Base-by-base conservation (phyloP, 2,888 invertebrate species). In the Pristionchus entomophagus region DNA sequence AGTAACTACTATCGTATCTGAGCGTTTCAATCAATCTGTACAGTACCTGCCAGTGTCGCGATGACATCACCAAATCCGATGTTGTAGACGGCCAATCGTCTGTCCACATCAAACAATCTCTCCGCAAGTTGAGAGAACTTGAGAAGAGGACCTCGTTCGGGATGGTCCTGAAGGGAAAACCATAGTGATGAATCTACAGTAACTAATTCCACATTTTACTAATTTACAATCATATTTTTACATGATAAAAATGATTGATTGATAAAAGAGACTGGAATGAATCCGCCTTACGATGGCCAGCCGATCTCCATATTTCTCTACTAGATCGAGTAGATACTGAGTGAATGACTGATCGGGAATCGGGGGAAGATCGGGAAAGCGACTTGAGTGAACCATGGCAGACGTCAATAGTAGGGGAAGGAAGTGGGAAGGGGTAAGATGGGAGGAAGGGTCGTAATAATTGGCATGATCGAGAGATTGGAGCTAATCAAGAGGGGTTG, bases 151-250 rank as follows among this genome's bases (percentile, higher is more conserved):
- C 51, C 78, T 19, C 2, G 2, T 22, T 80, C 78, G 19, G 78
- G 78, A 51, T 80, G 29, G 49, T 51, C 78, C 78, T 80, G 78
- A 6, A n/a, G n/a, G n/a, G n/a, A 73, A 69, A 73, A 41, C 12
- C 0, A 73, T 5, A 0, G n/a, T n/a, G n/a, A n/a, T n/a, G 41
- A 73, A 2, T 17, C 17, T 32, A 35, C 32, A 45, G 6, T 45
- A 45, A 14, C 45, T 45, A 10, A 45, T 45, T 45, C 45, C 6
- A 45, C 6, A 45, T 14, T 45, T 45, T 45, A 45, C 45, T 6
- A 45, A 14, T 45, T 45, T 14, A 6, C 45, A 45, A 10, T 10
- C 45, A 45, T 14, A 45, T 6, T 45, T 45, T 45, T 45, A 10
- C 45, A 45, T 10, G 45, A 10, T 45, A 6, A 45, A 45, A 10